Conservation (phyloP, 2,888 invertebrate genomes). For the Leptogaster cylindrica region DNA sequence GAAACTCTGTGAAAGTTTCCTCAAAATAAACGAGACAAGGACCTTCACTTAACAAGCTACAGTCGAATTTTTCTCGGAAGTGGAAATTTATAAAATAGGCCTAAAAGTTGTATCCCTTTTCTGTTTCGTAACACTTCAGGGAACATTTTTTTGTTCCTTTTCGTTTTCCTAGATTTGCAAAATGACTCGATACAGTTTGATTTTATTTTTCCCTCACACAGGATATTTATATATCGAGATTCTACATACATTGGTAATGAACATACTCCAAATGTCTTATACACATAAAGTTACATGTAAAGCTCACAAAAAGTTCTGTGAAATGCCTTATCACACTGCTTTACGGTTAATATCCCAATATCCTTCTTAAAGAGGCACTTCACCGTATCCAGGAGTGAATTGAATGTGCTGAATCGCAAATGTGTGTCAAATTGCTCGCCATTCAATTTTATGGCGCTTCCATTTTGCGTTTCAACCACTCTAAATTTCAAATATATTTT, state of each 20-base stretch:
- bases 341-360: slow-evolving; percentile 16
- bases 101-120: not conserved
- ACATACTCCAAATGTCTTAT: no score
- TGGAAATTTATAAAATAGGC: not conserved
- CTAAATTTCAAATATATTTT: no score
- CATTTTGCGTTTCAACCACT: no score
- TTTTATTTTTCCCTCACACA: slow-evolving; percentile 9
- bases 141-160: not conserved
- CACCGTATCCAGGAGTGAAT: not conserved
- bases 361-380: not conserved
- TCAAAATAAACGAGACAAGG: slow-evolving; percentile 8
- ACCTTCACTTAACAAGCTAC: slow-evolving; percentile 5
- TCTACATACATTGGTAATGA: no score
- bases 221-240: no score
- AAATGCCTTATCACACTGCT: slow-evolving; percentile 7
- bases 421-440: slow-evolving; percentile 4
- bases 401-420: slow-evolving; percentile 16
- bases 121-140: not conserved
- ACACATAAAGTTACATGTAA: no score
- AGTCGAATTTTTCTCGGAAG: not conserved
- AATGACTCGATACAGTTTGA: slow-evolving; percentile 11
- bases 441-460: not conserved
- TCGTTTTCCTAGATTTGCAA: not conserved
- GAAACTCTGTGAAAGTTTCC: not conserved
- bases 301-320: not conserved